phyloP scores from a whole-genome alignment of 2,113 vertebrate species.

The Cichladusa arquata region DNA sequence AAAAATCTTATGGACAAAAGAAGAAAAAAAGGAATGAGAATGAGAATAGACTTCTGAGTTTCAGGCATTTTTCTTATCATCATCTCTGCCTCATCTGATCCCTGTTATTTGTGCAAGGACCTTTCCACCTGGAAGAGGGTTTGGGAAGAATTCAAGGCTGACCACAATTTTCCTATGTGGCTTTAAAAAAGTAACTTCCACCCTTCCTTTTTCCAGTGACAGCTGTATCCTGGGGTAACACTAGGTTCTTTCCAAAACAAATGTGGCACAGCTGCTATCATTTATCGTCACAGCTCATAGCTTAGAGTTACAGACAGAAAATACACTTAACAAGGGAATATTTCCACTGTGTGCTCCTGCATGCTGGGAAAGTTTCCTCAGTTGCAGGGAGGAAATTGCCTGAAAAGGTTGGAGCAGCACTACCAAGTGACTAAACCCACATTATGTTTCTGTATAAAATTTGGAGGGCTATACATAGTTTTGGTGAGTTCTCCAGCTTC shows the following conservation, averaged over 20 bases:
- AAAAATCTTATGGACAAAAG: not conserved
- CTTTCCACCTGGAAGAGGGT: not conserved
- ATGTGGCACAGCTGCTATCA: not conserved
- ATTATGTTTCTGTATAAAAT: not conserved
- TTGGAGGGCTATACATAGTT: not conserved
- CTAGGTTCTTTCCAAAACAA: not conserved
- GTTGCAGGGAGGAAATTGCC: not conserved
- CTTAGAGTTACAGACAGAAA: not conserved
- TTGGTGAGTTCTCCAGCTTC: not conserved
- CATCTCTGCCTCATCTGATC: not conserved
- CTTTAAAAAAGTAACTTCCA: not conserved
- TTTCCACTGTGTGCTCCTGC: not conserved
- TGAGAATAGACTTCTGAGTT: not conserved
- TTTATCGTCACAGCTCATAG: not conserved
- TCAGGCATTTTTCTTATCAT: not conserved
- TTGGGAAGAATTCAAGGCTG: not conserved
- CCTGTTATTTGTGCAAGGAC: not conserved
- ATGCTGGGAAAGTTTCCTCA: not conserved
- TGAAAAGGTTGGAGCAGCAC: not conserved
- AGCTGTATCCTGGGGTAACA: not conserved
- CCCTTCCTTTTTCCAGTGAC: not conserved
- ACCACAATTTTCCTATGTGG: not conserved
- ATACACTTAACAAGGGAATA: not conserved
- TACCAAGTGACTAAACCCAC: not conserved
- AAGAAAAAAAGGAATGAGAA: not conserved